These are phyloP conservation scores for Chroicocephalus ridibundus DNA, from an alignment of 2,113 vertebrate species.

Conservation along the genomic window DNA sequence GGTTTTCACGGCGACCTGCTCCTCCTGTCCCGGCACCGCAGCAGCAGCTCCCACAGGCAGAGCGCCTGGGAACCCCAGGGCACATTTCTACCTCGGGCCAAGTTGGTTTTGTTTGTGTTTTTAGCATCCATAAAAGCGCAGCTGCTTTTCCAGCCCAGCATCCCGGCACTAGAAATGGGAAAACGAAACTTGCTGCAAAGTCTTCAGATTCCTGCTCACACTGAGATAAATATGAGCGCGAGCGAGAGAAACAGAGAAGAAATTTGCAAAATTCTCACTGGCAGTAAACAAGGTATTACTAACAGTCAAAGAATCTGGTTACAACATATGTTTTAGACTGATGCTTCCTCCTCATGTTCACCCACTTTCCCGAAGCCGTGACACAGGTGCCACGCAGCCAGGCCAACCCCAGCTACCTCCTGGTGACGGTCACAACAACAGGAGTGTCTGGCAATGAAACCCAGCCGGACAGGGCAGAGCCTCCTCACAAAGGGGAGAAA, in stretches of 20 bases:
- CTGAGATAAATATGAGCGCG: not conserved
- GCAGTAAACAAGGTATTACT: not conserved
- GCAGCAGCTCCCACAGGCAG: not conserved
- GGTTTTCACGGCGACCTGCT: not conserved
- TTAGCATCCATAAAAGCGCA: not conserved
- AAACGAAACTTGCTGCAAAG: not conserved
- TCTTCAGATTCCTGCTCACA: rapidly evolving
- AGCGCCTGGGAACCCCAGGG: not conserved
- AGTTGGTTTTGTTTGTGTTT: not conserved
- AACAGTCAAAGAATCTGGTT: not conserved
- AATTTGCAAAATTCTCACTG: not conserved
- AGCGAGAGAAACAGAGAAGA: not conserved
- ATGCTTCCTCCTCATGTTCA: not conserved
- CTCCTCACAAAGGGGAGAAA: not conserved
- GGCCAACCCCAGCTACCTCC: rapidly evolving
- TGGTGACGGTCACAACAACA: not conserved
- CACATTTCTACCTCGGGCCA: rapidly evolving
- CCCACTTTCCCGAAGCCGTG: not conserved
- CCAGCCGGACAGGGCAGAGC: not conserved
- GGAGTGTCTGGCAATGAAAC: not conserved
- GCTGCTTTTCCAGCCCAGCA: not conserved
- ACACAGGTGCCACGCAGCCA: not conserved
- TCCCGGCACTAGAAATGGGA: rapidly evolving
- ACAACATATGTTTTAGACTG: not conserved
- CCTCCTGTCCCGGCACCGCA: not conserved